Evolutionary conservation across 53 echinoderm and acorn worm genomes (phyloP), one percentile per base, ranked within the genome.

Genomic region (Actinopyga echinites): DNA sequence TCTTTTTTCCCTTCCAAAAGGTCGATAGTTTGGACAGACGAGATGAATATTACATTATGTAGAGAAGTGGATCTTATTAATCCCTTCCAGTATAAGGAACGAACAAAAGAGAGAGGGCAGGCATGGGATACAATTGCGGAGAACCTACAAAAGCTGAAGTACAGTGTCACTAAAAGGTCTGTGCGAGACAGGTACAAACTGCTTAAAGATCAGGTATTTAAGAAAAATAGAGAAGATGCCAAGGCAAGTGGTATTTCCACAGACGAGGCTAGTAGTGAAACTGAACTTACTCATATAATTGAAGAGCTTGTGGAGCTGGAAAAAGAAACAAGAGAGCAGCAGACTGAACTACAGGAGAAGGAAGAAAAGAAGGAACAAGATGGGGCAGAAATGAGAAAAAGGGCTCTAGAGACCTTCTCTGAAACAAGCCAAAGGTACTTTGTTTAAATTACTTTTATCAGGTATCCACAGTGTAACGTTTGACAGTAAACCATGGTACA

Each of bases 61-160:
- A 36, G 79, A 36, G 86, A 86, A 65, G 79, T 86, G 30, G 75
- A 77, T 6, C 53, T 30, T 36, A 65, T 75, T 17, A 62, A 63
- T 32, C 86, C 86, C 25, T 86, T 64, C 63, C 63, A 86, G 33
- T 60, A 63, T 21, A 79, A 31, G 33, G 62, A 38, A 23, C 15
- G 86, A 23, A 66, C 86, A 37, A 65, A 66, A 33, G 86, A 80
- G 38, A 63, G 80, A n/a, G 86, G 86, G 32, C 29, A 85, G 55
- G 65, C 57, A 8, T 80, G 86, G 80, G 64, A 86, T 9, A 52
- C 59, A 11, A 53, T 80, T 13, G 80, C 69, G 23, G 66, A 34
- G 20, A 79, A 42, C 64, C 42, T 80, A 36, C 31, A 63, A 25
- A 85, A 37, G 56, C 74, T 75, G 56, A 75, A 75, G n/a, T 12